A percentile compares a stretch with the other conserved stretches of the same genome.
These are phyloP conservation scores for Micropoecilia bifurca DNA, from an alignment of 2,797 vertebrate genomes.

Conservation along the genomic window DNA sequence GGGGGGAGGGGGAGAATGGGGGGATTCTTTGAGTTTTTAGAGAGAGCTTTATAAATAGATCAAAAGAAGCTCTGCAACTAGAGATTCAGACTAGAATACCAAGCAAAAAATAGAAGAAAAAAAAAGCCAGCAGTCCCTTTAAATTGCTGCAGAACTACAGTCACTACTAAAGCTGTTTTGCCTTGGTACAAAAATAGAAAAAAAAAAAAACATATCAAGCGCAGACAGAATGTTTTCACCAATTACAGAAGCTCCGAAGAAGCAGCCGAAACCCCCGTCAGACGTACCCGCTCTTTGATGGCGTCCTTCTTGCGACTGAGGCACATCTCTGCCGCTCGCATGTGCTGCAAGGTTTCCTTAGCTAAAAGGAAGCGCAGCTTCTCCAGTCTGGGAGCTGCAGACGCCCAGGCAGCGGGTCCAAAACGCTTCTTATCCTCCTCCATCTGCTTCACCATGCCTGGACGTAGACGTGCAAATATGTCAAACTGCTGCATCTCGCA, in stretches of 20 bases:
- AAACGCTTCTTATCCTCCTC: slow-evolving; percentile 88
- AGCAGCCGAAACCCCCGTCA: background rate
- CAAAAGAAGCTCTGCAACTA: slow-evolving; percentile 53
- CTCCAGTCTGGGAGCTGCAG: slow-evolving; percentile 88
- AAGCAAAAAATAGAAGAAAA: slow-evolving; percentile 33
- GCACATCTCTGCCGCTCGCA: slow-evolving; percentile 91
- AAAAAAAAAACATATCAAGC: background rate
- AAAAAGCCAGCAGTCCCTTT: slow-evolving; percentile 6
- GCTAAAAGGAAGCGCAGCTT: slow-evolving; percentile 89
- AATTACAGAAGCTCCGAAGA: slow-evolving; percentile 11
- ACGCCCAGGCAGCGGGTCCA: slow-evolving; percentile 90
- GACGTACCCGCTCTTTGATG: slow-evolving; percentile 84
- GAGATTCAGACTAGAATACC: slow-evolving; percentile 60
- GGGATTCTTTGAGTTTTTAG: slow-evolving; percentile 52
- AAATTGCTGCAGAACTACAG: slow-evolving; percentile 32
- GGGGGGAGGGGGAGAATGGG: slow-evolving; percentile 30
- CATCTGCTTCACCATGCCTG: slow-evolving; percentile 94
- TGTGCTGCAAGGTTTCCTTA: slow-evolving; percentile 92
- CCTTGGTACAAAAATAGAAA: background rate
- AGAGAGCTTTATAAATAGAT: slow-evolving; percentile 70
- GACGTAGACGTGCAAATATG: slow-evolving; percentile 7
- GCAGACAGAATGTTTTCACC: background rate
- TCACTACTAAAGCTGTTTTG: slow-evolving; percentile 16
- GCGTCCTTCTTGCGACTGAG: slow-evolving; percentile 84
- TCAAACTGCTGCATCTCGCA: background rate